Evolutionary conservation across 2,888 invertebrate species (phyloP), one percentile per base, ranked within the genome.

Genomic region (Lasioglossum pauxillum): DNA sequence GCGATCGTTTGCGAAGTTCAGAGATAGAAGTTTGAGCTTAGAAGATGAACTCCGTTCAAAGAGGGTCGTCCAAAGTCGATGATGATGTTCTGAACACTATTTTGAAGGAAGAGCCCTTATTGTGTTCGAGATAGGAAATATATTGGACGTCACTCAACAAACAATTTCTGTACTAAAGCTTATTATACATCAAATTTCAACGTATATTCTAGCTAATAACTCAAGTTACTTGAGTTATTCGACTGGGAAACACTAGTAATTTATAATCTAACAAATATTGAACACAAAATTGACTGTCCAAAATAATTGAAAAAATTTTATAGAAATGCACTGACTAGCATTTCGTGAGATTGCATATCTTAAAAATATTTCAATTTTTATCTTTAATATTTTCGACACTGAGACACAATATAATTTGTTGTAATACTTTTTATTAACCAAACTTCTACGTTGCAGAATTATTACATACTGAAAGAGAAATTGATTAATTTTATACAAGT

Each of bases 1-100:
- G 31, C 27, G 64, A 31, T 64, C 64, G 64, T 64, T 64, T 64
- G 64, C 64, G 64, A 64, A 64, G 64, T 64, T 64, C 64, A 14
- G 31, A 16, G 64, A 5, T 64, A 27, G 64, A 31, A 64, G 64
- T 64, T 64, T 31, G 16, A 64, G 16, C 64, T 27, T 16, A 64
- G 64, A 64, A 64, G 64, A 64, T 64, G 64, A 64, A 64, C 64
- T 31, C 64, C 64, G 64, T 7, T 64, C 64, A 14, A 57, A 31
- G 64, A 64, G 31, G 64, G 16, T 31, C 64, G 64, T 64, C 31
- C 64, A 14, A 64, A 64, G 64, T 16, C 64, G 64, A 64, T 64
- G 64, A 64, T 64, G 64, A 64, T 27, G 64, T 64, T 64, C 31
- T 2, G 31, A 64, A 64, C 14, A 64, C 64, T 27, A 64, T 64